Conservation (phyloP, 1,140 invertebrate species). For the Drosophila persimilis region DNA sequence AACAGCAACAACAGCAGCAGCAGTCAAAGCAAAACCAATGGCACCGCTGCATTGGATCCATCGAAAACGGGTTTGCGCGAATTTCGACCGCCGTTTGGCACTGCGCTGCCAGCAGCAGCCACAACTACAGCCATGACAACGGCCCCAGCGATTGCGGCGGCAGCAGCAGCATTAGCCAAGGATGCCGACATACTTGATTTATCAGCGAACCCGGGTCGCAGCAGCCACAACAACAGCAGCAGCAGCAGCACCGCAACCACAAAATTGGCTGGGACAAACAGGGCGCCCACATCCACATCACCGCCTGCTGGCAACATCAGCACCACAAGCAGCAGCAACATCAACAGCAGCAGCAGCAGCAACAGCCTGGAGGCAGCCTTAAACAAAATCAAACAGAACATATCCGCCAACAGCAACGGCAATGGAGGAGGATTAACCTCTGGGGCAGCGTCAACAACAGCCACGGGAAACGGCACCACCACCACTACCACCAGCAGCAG, state of each 20-base stretch:
- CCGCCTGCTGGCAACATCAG: constrained; percentile 22
- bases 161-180: constrained; percentile 27
- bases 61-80: constrained; percentile 75
- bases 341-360: constrained; percentile 19
- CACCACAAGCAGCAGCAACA: constrained; percentile 17
- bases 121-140: constrained; percentile 3
- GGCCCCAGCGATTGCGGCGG: not conserved
- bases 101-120: constrained; percentile 7
- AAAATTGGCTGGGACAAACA: constrained; percentile 29
- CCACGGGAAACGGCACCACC: not conserved
- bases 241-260: constrained; percentile 26
- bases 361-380: constrained; percentile 73
- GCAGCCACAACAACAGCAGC: constrained; percentile 28
- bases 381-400: constrained; percentile 81
- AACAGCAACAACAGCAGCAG: constrained; percentile 1
- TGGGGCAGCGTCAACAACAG: not conserved
- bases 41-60: constrained; percentile 50
- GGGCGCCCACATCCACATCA: constrained; percentile 23
- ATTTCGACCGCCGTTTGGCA: constrained; percentile 52
- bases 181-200: constrained; percentile 79
- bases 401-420: constrained; percentile 52
- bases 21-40: constrained; percentile 57
- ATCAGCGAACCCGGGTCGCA: constrained; percentile 54
- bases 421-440: constrained; percentile 35
- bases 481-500: not conserved